Evolutionary conservation across 2,797 vertebrate genomes (phyloP).

Genomic region (Pantherophis vulpinus): DNA sequence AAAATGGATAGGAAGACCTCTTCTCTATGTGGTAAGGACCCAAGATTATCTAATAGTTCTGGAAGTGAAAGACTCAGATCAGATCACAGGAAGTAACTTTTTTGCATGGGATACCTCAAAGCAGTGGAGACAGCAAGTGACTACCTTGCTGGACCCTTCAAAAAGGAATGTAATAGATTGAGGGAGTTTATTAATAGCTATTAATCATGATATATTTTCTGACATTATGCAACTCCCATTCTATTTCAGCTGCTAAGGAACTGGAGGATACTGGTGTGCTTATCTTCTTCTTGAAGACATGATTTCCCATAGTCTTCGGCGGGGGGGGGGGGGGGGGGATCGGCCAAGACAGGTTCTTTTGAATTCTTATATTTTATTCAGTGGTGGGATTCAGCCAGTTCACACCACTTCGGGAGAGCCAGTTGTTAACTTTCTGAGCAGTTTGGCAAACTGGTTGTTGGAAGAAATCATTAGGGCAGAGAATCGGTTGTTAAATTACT

Average conservation of each 20-base stretch:
- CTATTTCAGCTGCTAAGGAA: not conserved
- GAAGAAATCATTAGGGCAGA: too few species aligned
- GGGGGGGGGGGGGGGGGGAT: not conserved
- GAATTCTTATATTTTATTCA: not conserved
- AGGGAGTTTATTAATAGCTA: not conserved
- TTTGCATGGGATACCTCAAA: not conserved
- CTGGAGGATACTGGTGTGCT: not conserved
- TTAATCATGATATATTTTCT: not conserved
- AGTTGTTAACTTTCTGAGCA: too few species aligned
- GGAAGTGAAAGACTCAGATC: not conserved
- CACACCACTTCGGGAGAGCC: too few species aligned
- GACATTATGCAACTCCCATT: not conserved
- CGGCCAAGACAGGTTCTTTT: not conserved
- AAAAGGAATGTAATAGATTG: not conserved
- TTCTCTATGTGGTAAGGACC: not conserved
- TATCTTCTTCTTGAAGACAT: not conserved
- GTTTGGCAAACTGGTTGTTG: too few species aligned
- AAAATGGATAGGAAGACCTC: not conserved
- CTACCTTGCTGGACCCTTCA: not conserved
- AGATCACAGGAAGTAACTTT: not conserved
- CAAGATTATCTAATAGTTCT: not conserved
- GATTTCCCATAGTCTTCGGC: not conserved
- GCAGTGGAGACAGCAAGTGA: not conserved
- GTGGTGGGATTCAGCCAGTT: too few species aligned
- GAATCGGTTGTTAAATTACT: too few species aligned